Percentiles rank a stretch among this genome's conserved stretches.
Evolutionary conservation across 1,140 invertebrate genomes (phyloP).

Genomic region (Caenorhabditis tropicalis): DNA sequence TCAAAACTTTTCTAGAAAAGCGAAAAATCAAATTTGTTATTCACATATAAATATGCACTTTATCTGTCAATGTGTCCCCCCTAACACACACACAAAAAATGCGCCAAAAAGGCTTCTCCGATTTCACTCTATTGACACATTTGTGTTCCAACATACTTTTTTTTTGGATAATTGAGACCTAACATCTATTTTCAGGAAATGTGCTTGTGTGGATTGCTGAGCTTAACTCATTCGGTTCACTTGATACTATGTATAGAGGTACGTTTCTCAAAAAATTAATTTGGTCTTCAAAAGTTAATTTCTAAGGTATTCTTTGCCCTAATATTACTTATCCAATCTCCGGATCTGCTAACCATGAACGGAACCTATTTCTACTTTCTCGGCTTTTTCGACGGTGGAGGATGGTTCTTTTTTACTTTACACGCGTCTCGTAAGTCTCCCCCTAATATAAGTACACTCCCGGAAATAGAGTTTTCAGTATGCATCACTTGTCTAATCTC

Average conservation of each 20-base stretch:
- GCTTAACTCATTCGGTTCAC: constrained; percentile 29
- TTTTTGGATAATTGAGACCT: background rate
- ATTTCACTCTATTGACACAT: background rate
- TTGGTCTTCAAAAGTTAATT: background rate
- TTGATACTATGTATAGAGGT: constrained; percentile 50
- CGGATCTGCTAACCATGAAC: constrained; percentile 43
- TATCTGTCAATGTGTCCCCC: no score
- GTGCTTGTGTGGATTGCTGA: constrained; percentile 50
- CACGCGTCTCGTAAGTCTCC: constrained; percentile 41
- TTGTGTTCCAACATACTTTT: background rate
- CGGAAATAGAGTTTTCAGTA: background rate
- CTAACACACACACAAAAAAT: background rate
- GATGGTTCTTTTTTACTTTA: constrained; percentile 35
- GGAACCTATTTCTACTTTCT: constrained; percentile 53
- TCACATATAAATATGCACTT: background rate
- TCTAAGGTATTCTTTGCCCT: constrained; percentile 50
- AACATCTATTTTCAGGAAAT: constrained; percentile 42
- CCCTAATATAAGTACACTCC: no score
- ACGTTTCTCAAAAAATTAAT: background rate
- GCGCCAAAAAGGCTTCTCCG: background rate
- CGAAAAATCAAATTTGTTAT: background rate
- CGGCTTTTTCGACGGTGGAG: constrained; percentile 48
- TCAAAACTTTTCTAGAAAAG: no score
- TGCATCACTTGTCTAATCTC: constrained; percentile 32
- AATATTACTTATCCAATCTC: constrained; percentile 41